Conservation (phyloP, 2,888 invertebrate genomes). For the Andrena chrysosceles region DNA sequence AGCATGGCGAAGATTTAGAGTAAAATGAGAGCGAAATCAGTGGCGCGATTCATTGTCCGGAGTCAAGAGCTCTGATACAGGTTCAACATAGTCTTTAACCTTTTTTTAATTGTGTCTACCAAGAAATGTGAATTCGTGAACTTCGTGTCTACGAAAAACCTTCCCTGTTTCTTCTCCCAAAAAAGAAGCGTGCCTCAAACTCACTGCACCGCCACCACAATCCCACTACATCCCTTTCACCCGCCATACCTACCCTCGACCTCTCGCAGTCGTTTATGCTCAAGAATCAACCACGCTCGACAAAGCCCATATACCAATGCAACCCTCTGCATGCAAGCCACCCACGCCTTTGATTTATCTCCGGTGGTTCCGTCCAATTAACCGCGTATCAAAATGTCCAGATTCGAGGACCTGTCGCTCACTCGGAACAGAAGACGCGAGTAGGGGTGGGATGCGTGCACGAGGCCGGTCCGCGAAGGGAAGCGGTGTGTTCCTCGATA, state of each 20-base stretch:
- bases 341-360: constrained; percentile 32
- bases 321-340: too few species aligned
- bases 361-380: constrained; percentile 55
- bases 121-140: too few species aligned
- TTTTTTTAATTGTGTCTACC: too few species aligned
- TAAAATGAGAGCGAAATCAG: neutral
- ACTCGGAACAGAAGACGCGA: neutral
- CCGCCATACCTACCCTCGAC: neutral
- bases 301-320: neutral
- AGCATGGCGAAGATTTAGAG: neutral
- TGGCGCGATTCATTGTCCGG: too few species aligned
- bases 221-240: neutral
- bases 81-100: too few species aligned
- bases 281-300: constrained; percentile 36
- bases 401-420: constrained; percentile 33
- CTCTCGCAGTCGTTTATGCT: constrained; percentile 38
- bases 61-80: too few species aligned
- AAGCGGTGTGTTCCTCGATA: constrained; percentile 64
- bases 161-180: too few species aligned
- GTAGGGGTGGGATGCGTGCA: constrained; percentile 28
- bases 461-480: constrained; percentile 54
- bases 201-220: neutral
- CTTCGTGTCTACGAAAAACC: too few species aligned
- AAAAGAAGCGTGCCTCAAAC: neutral
- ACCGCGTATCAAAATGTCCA: constrained; percentile 41